Percentiles rank a stretch among this genome's conserved stretches.
These are phyloP conservation scores for Amblyjoppa fuscipennis DNA, from an alignment of 2,888 invertebrate genomes.

Conservation along the genomic window DNA sequence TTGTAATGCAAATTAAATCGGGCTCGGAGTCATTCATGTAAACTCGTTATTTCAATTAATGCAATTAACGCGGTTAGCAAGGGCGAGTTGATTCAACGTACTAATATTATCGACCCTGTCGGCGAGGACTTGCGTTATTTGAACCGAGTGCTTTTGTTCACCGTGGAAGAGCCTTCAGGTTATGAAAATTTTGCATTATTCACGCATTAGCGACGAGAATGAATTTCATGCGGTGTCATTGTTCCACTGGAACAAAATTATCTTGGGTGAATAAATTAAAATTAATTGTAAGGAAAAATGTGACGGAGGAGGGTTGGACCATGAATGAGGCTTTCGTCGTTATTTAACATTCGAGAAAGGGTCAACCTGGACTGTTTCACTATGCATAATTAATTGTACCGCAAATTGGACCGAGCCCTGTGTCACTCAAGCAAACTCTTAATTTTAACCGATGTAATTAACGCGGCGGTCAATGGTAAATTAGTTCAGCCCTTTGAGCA, in stretches of 20 bases:
- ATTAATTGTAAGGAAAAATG: not conserved
- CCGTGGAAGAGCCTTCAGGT: not conserved
- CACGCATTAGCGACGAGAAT: not conserved
- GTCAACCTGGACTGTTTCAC: not conserved
- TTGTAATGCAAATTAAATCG: not conserved
- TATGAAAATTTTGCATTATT: not conserved
- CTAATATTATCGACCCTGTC: not conserved
- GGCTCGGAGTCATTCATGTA: not conserved
- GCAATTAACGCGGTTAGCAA: not conserved
- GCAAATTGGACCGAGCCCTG: not conserved
- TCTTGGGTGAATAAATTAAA: not conserved
- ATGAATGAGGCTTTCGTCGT: not conserved
- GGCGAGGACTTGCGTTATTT: not conserved
- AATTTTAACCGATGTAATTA: not conserved
- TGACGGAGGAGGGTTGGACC: not conserved
- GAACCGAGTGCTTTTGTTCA: not conserved
- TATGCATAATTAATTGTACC: not conserved
- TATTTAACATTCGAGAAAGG: not conserved
- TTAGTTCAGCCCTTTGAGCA: not conserved
- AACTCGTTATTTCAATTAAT: not conserved
- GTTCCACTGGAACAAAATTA: not conserved
- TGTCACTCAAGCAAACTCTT: not conserved
- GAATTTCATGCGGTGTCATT: not conserved
- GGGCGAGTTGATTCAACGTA: not conserved
- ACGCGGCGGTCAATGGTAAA: not conserved